Percentiles rank a stretch among this genome's conserved stretches.
These are phyloP conservation scores for Anthrax anthrax DNA, from an alignment of 2,888 invertebrate genomes.

Conservation along the genomic window DNA sequence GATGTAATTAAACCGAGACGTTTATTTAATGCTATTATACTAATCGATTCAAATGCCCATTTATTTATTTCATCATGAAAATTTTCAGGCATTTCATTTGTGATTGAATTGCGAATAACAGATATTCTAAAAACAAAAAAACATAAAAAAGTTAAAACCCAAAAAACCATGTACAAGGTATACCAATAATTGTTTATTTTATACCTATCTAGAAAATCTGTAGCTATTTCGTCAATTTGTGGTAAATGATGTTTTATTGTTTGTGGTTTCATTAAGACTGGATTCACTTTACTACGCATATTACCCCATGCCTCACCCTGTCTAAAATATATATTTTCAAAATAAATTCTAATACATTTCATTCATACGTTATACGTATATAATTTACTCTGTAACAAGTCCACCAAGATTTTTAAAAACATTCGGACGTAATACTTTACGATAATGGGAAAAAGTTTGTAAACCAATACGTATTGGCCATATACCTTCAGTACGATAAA, in stretches of 20 bases:
- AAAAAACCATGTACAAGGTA: too few relatives aligned
- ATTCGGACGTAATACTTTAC: conserved; percentile 28
- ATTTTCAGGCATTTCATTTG: conserved; percentile 21
- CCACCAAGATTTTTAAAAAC: conserved; percentile 28
- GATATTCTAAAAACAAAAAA: conserved; percentile 16
- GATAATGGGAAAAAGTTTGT: conserved; percentile 33
- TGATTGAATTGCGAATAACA: conserved; percentile 15
- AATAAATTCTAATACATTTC: conserved; percentile 12
- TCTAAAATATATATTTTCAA: conserved; percentile 31
- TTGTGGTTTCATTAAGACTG: conserved; percentile 25
- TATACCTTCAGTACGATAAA: conserved; percentile 15
- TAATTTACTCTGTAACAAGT: conserved; percentile 24
- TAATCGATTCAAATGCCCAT: conserved; percentile 44
- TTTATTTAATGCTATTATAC: conserved; percentile 29
- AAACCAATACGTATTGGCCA: conserved; percentile 36
- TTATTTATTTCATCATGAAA: conserved; percentile 39
- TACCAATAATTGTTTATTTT: background rate
- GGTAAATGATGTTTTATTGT: conserved; percentile 21
- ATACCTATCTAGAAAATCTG: conserved; percentile 24
- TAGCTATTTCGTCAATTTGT: conserved; percentile 22
- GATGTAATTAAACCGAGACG: conserved; percentile 20
- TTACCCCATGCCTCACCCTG: conserved; percentile 54
- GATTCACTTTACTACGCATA: conserved; percentile 42
- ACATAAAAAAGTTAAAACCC: too few relatives aligned
- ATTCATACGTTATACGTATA: too few relatives aligned